Base-by-base conservation (phyloP, 1,140 invertebrate genomes). In the Littorina saxatilis region DNA sequence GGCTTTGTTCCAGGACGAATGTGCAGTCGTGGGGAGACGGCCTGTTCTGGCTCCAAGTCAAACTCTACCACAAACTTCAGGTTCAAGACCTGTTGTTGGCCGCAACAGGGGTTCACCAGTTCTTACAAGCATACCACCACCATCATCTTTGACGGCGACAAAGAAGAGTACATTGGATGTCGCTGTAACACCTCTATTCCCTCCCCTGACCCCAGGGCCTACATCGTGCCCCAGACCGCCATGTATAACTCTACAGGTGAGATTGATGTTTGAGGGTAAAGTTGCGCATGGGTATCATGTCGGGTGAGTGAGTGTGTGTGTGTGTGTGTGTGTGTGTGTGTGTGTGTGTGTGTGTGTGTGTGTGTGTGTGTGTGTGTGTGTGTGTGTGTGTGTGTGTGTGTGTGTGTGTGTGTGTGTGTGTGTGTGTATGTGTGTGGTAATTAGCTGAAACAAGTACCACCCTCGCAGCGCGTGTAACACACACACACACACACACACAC, bases 131-230 rank as follows among this genome's bases (percentile, higher is more conserved):
- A 17, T 9, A 3, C 66, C 7, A 5, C 5, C 35, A 20, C 17
- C 66, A 68, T 35, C 1, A 20, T 39, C 35, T 39, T 17, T 15
- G 66, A 68, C 35, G 15, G 13, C 7, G 23, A 39, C 37, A 68
- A 68, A 23, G 66, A 68, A 17, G 66, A 68, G 66, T 68, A 39
- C 66, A 68, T 68, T 35, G 66, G 66, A 2, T 68, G 66, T 27
- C 66, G 66, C 9, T 68, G 66, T 68, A 39, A 68, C 35, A 17
- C 15, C 29, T 39, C 66, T 39, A 35, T 68, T 7, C 66, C 66
- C 2, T 3, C 15, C 9, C 32, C 32, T 5, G 35, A 39, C 35
- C 35, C 35, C 5, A 13, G 23, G 0, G 66, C 15, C 20, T 68
- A 68, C 37, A 13, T 40, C 13, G 66, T 39, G 32, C 66, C 66